Conservation (phyloP, 2,113 vertebrate genomes). For the Clarias gariepinus region DNA sequence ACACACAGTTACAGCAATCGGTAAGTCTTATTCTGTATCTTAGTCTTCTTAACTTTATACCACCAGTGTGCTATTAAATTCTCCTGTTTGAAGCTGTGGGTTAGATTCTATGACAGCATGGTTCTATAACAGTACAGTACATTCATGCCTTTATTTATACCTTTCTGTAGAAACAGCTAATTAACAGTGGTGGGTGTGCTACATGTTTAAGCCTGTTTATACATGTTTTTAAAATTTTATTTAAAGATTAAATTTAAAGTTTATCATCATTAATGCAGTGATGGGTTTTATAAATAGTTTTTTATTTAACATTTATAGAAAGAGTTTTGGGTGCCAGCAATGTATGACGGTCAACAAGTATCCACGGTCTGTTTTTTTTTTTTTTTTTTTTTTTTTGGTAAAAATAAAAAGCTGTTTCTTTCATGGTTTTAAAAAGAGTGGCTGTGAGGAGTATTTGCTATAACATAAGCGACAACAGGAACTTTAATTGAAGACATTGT, state of each 20-base stretch:
- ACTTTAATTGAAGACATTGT: neutral
- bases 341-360: too few relatives aligned
- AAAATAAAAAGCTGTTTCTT: too few relatives aligned
- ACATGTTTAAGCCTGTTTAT: too few relatives aligned
- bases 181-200: too few relatives aligned
- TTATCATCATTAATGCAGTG: too few relatives aligned
- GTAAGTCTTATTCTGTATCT: conserved; percentile 14
- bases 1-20: neutral
- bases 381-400: neutral
- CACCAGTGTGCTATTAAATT: neutral
- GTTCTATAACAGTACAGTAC: too few relatives aligned
- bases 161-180: too few relatives aligned
- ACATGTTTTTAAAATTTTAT: too few relatives aligned
- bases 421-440: too few relatives aligned
- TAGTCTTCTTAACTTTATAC: neutral
- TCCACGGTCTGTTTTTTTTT: neutral
- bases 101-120: too few relatives aligned
- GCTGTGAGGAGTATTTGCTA: neutral
- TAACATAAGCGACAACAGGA: neutral
- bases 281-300: neutral
- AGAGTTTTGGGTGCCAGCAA: too few relatives aligned
- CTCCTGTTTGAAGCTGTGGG: neutral
- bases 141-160: neutral
- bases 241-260: neutral
- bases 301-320: too few relatives aligned